These are phyloP conservation scores for Brachionus asplanchnoidis DNA, from an alignment of 1,140 invertebrate species.

Conservation along the genomic window DNA sequence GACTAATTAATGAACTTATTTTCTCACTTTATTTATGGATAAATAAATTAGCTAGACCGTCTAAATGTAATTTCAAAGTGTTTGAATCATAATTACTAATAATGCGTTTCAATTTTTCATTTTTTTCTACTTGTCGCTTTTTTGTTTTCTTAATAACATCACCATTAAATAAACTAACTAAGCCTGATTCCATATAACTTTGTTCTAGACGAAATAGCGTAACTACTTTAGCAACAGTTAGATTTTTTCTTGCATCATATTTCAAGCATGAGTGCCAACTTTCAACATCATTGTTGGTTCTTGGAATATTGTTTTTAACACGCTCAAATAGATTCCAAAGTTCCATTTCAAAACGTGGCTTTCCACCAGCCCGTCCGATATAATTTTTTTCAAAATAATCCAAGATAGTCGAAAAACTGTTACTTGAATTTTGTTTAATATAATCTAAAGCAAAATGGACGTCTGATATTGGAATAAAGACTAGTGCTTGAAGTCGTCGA, in stretches of 20 bases:
- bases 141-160: no score
- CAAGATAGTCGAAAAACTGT: neutral
- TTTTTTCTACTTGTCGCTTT: no score
- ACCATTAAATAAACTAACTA: no score
- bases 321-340: neutral
- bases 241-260: neutral
- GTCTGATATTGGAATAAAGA: neutral
- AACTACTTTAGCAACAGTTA: neutral
- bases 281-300: neutral
- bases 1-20: no score
- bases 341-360: neutral
- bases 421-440: neutral
- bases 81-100: no score
- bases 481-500: neutral
- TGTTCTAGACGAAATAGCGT: no score
- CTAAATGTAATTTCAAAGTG: no score
- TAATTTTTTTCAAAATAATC: slow-evolving; percentile 4
- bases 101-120: no score
- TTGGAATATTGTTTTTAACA: neutral
- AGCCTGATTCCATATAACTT: no score
- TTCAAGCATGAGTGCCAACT: neutral
- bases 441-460: neutral
- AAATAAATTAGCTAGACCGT: no score
- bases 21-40: no score
- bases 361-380: neutral